Conservation (phyloP, 2,113 vertebrate genomes). For the Engraulis encrasicolus region DNA sequence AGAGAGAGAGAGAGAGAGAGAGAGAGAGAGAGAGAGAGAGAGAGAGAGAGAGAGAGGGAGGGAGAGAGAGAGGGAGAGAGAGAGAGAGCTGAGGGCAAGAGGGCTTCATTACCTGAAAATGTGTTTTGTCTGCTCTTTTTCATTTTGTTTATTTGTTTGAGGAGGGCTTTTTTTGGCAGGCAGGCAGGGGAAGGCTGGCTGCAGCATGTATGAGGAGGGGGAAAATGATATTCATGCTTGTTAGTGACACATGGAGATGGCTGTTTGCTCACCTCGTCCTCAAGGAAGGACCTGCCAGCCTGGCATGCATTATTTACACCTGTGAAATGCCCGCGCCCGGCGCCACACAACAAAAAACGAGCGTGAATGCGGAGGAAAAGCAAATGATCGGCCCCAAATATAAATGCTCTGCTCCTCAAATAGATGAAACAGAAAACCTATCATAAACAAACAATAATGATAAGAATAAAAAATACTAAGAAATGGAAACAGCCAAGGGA, state of each 20-base stretch:
- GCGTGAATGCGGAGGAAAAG: slow-evolving; percentile 31
- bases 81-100: slow-evolving; percentile 39
- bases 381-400: slow-evolving; percentile 51
- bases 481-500: too few species aligned
- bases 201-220: slow-evolving; percentile 44
- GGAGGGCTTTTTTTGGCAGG: too few species aligned
- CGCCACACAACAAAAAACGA: slow-evolving; percentile 50
- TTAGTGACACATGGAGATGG: slow-evolving; percentile 65
- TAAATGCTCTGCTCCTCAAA: slow-evolving; percentile 42
- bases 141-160: slow-evolving; percentile 18
- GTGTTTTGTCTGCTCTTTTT: slow-evolving; percentile 41
- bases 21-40: too few species aligned
- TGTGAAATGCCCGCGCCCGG: slow-evolving; percentile 59
- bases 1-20: too few species aligned
- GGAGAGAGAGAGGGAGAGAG: too few species aligned
- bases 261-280: slow-evolving; percentile 64
- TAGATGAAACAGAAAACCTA: not conserved
- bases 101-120: slow-evolving; percentile 67
- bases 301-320: slow-evolving; percentile 61
- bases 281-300: slow-evolving; percentile 47
- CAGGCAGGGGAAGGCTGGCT: not conserved
- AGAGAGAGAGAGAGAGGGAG: too few species aligned
- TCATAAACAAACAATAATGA: slow-evolving; percentile 6
- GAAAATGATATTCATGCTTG: slow-evolving; percentile 62
- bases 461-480: too few species aligned